Percentiles rank a stretch among this genome's conserved stretches.
These are phyloP conservation scores for Leptothorax acervorum DNA, from an alignment of 2,888 invertebrate genomes.

Conservation along the genomic window DNA sequence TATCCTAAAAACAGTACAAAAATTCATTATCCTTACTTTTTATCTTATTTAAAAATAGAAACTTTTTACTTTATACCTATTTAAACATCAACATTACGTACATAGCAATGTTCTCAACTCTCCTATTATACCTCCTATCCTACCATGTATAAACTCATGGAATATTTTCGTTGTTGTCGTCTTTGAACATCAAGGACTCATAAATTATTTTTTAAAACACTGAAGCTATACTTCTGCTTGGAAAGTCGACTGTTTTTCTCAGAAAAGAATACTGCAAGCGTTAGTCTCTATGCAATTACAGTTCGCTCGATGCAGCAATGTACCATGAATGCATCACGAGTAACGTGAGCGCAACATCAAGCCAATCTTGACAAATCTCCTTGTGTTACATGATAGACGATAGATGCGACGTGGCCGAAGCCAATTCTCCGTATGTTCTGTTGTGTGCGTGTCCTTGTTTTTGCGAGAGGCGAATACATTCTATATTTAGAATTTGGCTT, in stretches of 20 bases:
- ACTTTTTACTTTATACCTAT: too few relatives aligned
- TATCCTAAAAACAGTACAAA: too few relatives aligned
- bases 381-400: constrained; percentile 53
- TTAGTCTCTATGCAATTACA: constrained; percentile 44
- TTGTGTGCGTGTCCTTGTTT: constrained; percentile 30
- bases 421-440: constrained; percentile 51
- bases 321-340: constrained; percentile 34
- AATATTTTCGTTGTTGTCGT: too few relatives aligned
- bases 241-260: constrained; percentile 3
- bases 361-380: constrained; percentile 60
- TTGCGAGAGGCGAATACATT: constrained; percentile 16
- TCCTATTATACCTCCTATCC: too few relatives aligned
- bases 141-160: background rate
- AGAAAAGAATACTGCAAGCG: constrained; percentile 26
- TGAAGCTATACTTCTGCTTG: background rate
- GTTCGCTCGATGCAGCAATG: constrained; percentile 10
- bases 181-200: background rate
- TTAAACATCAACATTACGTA: too few relatives aligned
- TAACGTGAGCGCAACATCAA: constrained; percentile 40
- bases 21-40: too few relatives aligned
- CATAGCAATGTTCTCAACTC: too few relatives aligned
- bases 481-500: constrained; percentile 33
- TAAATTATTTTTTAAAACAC: background rate
- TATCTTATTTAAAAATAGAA: too few relatives aligned
- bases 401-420: constrained; percentile 50